Evolutionary conservation across 1,140 invertebrate genomes (phyloP).

Genomic region (Drosophila ananassae): DNA sequence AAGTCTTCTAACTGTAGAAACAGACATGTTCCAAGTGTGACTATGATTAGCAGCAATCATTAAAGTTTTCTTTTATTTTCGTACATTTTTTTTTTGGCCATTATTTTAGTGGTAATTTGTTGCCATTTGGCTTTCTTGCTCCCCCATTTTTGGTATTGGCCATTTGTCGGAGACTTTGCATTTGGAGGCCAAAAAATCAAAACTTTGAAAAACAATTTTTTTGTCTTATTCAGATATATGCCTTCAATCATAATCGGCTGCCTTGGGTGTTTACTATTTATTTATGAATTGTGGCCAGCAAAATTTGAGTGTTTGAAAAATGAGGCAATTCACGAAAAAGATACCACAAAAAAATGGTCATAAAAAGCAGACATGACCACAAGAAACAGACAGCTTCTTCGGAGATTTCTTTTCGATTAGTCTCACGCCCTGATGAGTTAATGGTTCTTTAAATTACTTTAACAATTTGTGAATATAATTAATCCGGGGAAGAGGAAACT

Average conservation of each 20-base stretch:
- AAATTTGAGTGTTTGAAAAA: constrained; percentile 44
- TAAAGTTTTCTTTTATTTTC: constrained; percentile 7
- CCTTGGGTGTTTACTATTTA: constrained; percentile 49
- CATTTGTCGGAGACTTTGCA: constrained; percentile 19
- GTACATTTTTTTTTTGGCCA: not conserved
- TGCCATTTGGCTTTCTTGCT: constrained; percentile 26
- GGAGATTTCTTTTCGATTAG: constrained; percentile 8
- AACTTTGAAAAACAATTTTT: constrained; percentile 22
- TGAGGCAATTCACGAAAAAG: constrained; percentile 35
- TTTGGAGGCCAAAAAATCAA: constrained; percentile 31
- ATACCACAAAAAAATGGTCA: constrained; percentile 24
- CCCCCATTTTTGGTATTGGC: constrained; percentile 13
- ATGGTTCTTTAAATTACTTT: constrained; percentile 1
- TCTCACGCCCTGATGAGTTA: not conserved
- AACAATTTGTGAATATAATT: not conserved
- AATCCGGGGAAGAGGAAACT: not conserved
- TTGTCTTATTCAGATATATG: constrained; percentile 1
- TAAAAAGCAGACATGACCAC: constrained; percentile 34
- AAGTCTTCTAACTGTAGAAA: constrained; percentile 62
- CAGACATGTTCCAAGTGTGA: constrained; percentile 47
- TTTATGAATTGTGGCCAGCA: constrained; percentile 51
- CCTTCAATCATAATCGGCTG: constrained; percentile 49
- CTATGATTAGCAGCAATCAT: constrained; percentile 57
- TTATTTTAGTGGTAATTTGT: constrained; percentile 29
- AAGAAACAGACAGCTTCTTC: constrained; percentile 14